These are phyloP conservation scores for Anoplius nigerrimus DNA, from an alignment of 2,888 invertebrate species.

Conservation along the genomic window DNA sequence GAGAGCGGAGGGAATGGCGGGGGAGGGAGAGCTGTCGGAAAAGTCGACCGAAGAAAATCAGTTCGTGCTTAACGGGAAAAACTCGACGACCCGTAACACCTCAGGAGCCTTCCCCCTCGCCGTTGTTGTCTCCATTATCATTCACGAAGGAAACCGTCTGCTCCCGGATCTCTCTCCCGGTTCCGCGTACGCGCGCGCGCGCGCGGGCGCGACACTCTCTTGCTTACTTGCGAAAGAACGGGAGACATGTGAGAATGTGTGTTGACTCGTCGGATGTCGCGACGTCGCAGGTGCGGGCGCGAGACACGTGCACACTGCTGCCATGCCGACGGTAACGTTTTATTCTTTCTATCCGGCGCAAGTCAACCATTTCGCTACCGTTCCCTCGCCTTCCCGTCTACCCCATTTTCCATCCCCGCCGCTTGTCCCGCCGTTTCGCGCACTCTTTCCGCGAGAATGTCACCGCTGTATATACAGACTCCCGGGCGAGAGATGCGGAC, in stretches of 20 bases:
- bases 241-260: no score
- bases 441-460: neutral
- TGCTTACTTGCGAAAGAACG: no score
- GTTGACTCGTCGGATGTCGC: no score
- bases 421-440: neutral
- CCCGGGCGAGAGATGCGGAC: no score
- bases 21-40: conserved; percentile 6
- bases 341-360: no score
- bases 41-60: conserved; percentile 37
- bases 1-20: neutral
- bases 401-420: no score
- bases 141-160: conserved; percentile 10
- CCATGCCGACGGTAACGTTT: no score
- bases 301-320: conserved; percentile 17
- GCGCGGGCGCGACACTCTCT: neutral
- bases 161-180: neutral
- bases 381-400: no score
- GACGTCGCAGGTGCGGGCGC: neutral
- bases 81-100: conserved; percentile 14
- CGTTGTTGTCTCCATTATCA: conserved; percentile 24
- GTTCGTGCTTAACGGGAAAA: conserved; percentile 35
- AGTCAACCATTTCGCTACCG: no score
- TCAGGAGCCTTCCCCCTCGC: conserved; percentile 5
- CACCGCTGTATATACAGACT: no score
- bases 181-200: neutral